These are phyloP conservation scores for Trichonephila clavata DNA, from an alignment of 1,140 invertebrate species.

Conservation along the genomic window DNA sequence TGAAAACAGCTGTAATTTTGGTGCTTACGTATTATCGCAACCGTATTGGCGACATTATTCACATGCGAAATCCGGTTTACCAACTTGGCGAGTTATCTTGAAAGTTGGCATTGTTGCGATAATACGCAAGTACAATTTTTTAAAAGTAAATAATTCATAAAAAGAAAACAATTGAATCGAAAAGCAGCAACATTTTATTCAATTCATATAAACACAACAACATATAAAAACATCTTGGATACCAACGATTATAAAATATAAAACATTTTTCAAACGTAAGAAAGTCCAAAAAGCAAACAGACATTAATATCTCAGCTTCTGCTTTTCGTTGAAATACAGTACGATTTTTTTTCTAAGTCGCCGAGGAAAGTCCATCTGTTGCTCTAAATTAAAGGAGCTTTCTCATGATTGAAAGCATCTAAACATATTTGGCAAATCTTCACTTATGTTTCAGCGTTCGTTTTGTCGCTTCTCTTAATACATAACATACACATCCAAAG, in stretches of 20 bases:
- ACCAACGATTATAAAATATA: neutral
- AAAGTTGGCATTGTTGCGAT: too few relatives aligned
- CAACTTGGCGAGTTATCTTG: too few relatives aligned
- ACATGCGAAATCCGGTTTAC: too few relatives aligned
- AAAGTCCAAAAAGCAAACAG: neutral
- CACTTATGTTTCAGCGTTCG: neutral
- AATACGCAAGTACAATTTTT: too few relatives aligned
- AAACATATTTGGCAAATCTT: neutral
- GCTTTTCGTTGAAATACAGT: neutral
- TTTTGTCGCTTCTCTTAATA: neutral
- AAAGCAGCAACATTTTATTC: neutral
- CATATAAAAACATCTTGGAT: neutral
- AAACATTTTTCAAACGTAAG: neutral
- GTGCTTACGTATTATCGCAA: too few relatives aligned
- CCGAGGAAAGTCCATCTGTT: too few relatives aligned
- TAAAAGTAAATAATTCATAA: too few relatives aligned
- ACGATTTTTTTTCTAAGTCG: too few relatives aligned
- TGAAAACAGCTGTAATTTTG: too few relatives aligned
- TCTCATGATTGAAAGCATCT: neutral
- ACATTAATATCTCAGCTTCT: neutral
- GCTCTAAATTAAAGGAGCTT: too few relatives aligned
- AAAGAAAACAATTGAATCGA: neutral
- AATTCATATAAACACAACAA: conserved; percentile 12
- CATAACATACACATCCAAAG: too few relatives aligned
- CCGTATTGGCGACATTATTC: too few relatives aligned